phyloP scores from a whole-genome alignment of 2,797 vertebrate species.

The Margarornis squamiger region DNA sequence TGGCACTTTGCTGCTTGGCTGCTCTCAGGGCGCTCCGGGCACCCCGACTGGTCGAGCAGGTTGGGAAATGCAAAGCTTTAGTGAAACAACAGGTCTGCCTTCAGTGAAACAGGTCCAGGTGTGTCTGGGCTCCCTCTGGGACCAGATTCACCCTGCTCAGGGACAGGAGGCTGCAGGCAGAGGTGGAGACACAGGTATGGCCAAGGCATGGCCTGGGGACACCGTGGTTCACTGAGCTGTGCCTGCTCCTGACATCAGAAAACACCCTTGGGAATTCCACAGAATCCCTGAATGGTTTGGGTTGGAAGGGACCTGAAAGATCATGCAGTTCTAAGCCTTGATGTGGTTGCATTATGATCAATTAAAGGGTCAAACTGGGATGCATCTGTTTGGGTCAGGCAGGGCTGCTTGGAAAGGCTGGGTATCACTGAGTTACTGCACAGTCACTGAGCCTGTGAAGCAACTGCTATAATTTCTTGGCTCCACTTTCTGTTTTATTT shows the following conservation, averaged over 20 bases:
- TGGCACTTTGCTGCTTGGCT: not conserved
- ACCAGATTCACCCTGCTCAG: not conserved
- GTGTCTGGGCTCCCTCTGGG: not conserved
- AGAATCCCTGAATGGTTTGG: not conserved
- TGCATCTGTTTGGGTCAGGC: not conserved
- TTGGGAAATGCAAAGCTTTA: not conserved
- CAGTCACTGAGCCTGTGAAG: not conserved
- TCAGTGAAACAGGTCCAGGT: not conserved
- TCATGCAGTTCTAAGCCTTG: not conserved
- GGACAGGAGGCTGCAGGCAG: not conserved
- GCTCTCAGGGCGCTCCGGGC: not conserved
- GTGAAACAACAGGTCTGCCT: not conserved
- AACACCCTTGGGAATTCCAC: not conserved
- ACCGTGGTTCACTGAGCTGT: not conserved
- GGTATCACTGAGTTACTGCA: rapidly evolving
- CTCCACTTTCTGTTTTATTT: not conserved
- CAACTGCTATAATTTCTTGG: not conserved
- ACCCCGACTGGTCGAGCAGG: not conserved
- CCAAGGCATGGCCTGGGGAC: not conserved
- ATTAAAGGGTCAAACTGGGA: not conserved
- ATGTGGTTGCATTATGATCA: not conserved
- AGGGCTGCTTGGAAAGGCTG: not conserved
- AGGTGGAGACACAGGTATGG: not conserved
- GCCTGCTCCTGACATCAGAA: not conserved
- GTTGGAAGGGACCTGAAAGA: not conserved